A percentile compares a stretch with the other conserved stretches of the same genome.
Evolutionary conservation across 1,140 invertebrate species (phyloP).

Genomic region (Papilio xuthus): DNA sequence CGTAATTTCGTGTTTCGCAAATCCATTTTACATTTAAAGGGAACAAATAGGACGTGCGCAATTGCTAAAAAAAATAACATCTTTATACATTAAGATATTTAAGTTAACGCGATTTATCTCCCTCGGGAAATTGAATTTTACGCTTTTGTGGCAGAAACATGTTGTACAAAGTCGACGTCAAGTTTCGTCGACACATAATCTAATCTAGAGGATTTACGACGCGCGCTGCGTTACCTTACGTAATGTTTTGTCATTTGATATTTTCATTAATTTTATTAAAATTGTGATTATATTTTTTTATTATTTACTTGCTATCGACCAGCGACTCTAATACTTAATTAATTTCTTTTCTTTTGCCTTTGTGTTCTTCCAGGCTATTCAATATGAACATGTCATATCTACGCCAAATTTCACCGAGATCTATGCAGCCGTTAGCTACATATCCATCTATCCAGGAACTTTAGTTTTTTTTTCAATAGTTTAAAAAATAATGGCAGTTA

Average conservation of each 20-base stretch:
- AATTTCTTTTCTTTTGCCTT: too few species aligned
- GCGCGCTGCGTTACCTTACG: not conserved
- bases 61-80: not conserved
- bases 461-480: too few species aligned
- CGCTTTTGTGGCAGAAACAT: not conserved
- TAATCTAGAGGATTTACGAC: not conserved
- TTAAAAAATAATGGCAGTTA: too few species aligned
- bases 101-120: not conserved
- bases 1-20: too few species aligned
- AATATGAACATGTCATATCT: too few species aligned
- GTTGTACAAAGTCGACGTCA: not conserved
- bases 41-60: not conserved
- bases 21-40: not conserved
- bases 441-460: too few species aligned
- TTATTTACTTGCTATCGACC: too few species aligned
- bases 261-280: not conserved
- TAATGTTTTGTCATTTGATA: not conserved
- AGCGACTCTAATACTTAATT: too few species aligned
- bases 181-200: not conserved
- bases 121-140: conserved; percentile 11
- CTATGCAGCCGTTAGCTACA: too few species aligned
- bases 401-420: too few species aligned
- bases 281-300: not conserved
- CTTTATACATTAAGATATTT: not conserved
- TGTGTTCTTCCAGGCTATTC: too few species aligned